Percentiles rank a stretch among this genome's conserved stretches.
These are phyloP conservation scores for Cryptocheilus praepositus DNA, from an alignment of 2,888 invertebrate genomes.

Conservation along the genomic window DNA sequence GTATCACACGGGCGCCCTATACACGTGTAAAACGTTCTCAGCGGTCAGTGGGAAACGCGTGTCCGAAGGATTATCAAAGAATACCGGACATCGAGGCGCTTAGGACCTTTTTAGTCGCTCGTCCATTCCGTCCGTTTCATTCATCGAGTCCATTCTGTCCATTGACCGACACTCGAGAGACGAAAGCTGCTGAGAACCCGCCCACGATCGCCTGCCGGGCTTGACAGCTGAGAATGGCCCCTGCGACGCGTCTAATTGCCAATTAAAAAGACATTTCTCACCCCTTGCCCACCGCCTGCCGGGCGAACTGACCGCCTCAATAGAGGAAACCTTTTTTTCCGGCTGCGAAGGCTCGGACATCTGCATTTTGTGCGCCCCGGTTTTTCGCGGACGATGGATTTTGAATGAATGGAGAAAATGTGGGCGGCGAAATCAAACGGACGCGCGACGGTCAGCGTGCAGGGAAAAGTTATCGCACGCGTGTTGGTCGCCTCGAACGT, in stretches of 20 bases:
- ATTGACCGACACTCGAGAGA: constrained; percentile 39
- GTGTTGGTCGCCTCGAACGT: no score
- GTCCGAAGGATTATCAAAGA: constrained; percentile 58
- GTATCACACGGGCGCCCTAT: not conserved
- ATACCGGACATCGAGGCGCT: constrained; percentile 43
- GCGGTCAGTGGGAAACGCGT: constrained; percentile 39
- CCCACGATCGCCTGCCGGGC: constrained; percentile 32
- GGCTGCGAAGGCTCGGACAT: not conserved
- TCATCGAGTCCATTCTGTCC: constrained; percentile 30
- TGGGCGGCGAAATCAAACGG: not conserved
- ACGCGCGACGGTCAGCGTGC: not conserved
- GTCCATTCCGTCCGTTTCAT: constrained; percentile 10
- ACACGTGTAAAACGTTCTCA: constrained; percentile 1
- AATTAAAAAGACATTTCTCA: constrained; percentile 72
- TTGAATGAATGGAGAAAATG: not conserved
- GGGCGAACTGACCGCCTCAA: not conserved
- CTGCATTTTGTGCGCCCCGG: not conserved
- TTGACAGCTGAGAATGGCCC: constrained; percentile 67
- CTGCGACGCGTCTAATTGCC: constrained; percentile 71
- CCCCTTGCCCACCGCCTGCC: constrained; percentile 6
- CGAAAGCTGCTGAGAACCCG: constrained; percentile 38
- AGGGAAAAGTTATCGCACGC: no score
- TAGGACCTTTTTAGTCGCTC: constrained; percentile 51
- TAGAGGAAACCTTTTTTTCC: constrained; percentile 21
- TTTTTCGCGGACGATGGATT: not conserved